Evolutionary conservation across 2,888 invertebrate genomes (phyloP), one percentile per base, ranked within the genome.

Genomic region (Coelinius sp.): DNA sequence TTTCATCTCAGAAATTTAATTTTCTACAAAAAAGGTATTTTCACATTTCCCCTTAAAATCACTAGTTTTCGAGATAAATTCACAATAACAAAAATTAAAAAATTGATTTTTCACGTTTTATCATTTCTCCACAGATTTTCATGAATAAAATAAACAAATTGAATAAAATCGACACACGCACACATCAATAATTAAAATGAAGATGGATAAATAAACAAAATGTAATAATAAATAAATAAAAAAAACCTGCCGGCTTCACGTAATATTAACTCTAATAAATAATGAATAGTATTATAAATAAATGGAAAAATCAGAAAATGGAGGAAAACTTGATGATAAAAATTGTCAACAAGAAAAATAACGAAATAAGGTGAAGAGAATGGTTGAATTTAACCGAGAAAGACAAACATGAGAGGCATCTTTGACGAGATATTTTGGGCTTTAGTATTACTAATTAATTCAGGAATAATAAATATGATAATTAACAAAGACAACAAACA

Each of bases 371-470:
- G 35, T 2, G 17, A 70, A 14, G 17, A 17, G 27, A 41, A 35
- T 27, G 8, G 20, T 17, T 31, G 10, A 31, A 64, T 25, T 6
- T 1, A 22, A 46, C 22, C 49, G 53, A 31, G 41, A 27, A 56
- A 68, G 65, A 31, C 20, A 68, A 64, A 64, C 31, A 65, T 41
- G 38, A 41, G 41, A 70, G 49, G 70, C 63, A 35, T 64, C 69
- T 73, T n/a, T 35, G 66, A 73, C 68, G 22, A 31, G 68, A 83
- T 79, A 83, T 83, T 84, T 85, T 85, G 85, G 86, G 85, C 83
- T 86, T 86, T 86, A 84, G 84, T 85, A 85, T 85, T 85, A 84
- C 78, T 75, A 65, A 59, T 35, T 46, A 49, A 49, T 27, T 52
- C 49, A 46, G 38, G 53, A 53, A 22, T 38, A 52, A 52, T 38